Percentiles rank a stretch among this genome's conserved stretches.
These are phyloP conservation scores for Lasioglossum villosulum DNA, from an alignment of 2,888 invertebrate genomes.

Conservation along the genomic window DNA sequence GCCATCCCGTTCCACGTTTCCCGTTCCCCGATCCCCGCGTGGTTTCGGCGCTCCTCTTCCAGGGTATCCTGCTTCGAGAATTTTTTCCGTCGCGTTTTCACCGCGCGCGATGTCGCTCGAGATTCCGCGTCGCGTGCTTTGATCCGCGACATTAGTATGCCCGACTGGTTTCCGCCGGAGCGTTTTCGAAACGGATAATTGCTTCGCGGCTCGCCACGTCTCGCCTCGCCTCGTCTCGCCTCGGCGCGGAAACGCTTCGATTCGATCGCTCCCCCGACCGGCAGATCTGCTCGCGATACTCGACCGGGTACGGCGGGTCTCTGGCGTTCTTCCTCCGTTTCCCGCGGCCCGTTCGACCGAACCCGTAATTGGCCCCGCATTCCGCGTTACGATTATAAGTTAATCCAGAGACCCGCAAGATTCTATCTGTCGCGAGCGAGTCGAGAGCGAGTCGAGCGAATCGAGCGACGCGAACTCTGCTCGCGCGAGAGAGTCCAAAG, in stretches of 20 bases:
- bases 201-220: conserved; percentile 39
- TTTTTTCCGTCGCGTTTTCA: conserved; percentile 33
- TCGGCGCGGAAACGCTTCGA: conserved; percentile 24
- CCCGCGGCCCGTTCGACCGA: conserved; percentile 32
- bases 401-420: conserved; percentile 74
- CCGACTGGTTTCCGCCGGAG: conserved; percentile 48
- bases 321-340: background rate
- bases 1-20: conserved; percentile 46
- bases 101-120: conserved; percentile 13
- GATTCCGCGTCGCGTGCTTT: conserved; percentile 33
- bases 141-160: conserved; percentile 57
- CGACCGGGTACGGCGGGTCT: conserved; percentile 40
- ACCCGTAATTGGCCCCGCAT: conserved; percentile 82
- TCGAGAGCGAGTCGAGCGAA: background rate
- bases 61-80: background rate
- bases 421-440: conserved; percentile 50
- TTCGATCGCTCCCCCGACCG: conserved; percentile 41
- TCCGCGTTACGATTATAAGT: conserved; percentile 83
- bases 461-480: conserved; percentile 28
- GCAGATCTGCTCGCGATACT: conserved; percentile 63
- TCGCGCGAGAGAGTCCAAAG: background rate
- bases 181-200: conserved; percentile 61
- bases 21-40: conserved; percentile 5
- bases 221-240: conserved; percentile 33
- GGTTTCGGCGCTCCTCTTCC: conserved; percentile 5